Evolutionary conservation across 2,888 invertebrate species (phyloP), one percentile per base, ranked within the genome.

Genomic region (Eupithecia vulgata): DNA sequence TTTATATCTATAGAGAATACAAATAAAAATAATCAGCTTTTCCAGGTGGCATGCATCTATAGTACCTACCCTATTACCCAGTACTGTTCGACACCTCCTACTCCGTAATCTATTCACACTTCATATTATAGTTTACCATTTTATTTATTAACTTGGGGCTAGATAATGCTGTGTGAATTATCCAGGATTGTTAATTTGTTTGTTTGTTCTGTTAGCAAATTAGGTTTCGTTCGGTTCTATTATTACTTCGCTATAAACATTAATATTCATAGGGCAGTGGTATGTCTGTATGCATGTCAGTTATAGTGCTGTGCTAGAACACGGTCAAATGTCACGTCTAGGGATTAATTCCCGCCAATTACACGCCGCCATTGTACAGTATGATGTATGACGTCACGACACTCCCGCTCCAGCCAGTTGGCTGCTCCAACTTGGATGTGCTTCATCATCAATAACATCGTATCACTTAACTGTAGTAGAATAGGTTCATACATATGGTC

Each of bases 291-390:
- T 15, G 21, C 40, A 37, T 40, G 40, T 25, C 40, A 42, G 21
- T 21, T 62, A 42, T n/a, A 40, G 40, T 65, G 40, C n/a, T 13
- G 57, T 65, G 40, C n/a, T 13, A 48, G 81, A 82, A 67, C 62
- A 34, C 82, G 83, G 89, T 90, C 90, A 90, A 87, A 90, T 88
- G 91, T 90, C 89, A 89, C 88, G 88, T 87, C 88, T 87, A 85
- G 79, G 85, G 89, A 91, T 91, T 91, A 91, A 91, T 90, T 90
- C 88, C 87, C 84, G 82, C 85, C 90, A 90, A 91, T 91, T 90
- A 90, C 88, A 86, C 81, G 79, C 40, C 37, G 81, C 79, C 81
- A 83, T 84, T 85, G 82, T 86, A 78, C 78, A 48, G 68, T 68
- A 74, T 84, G 83, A 81, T 83, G 77, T 82, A 84, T 62, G 76